Percentiles rank a stretch among this genome's conserved stretches.
These are phyloP conservation scores for Eulemur rufifrons DNA, from an alignment of 2,113 vertebrate species.

Conservation along the genomic window DNA sequence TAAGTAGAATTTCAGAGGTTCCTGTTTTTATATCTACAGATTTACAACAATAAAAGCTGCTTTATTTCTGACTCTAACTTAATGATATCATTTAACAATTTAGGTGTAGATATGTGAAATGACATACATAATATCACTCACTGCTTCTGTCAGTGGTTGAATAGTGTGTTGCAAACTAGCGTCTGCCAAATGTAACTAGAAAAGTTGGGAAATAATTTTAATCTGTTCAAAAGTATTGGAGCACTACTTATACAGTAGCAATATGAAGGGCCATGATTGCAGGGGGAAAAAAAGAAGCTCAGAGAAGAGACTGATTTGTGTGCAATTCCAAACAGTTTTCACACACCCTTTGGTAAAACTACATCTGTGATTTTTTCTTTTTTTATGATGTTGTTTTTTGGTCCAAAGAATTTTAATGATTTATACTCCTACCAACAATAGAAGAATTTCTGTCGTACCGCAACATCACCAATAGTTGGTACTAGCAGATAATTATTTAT, in stretches of 20 bases:
- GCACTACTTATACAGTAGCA: background rate
- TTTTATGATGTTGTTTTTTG: background rate
- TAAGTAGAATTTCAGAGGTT: background rate
- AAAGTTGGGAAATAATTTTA: conserved; percentile 25
- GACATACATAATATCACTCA: background rate
- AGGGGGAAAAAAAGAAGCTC: background rate
- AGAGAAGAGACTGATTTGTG: background rate
- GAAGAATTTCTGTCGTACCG: background rate
- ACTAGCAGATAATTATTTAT: background rate
- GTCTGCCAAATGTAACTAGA: conserved; percentile 11
- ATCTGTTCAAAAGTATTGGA: background rate
- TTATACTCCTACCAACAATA: background rate
- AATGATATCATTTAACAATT: background rate
- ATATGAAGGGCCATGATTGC: background rate
- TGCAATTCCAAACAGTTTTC: background rate
- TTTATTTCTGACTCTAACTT: conserved; percentile 23
- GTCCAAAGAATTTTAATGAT: background rate
- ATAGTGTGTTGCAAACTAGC: background rate
- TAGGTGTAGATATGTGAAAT: background rate
- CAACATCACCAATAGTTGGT: background rate
- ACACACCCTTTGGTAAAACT: background rate
- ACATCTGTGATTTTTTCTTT: background rate
- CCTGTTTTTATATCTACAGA: background rate
- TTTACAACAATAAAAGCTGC: background rate
- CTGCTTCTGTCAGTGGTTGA: background rate